These are phyloP conservation scores for Syrmaticus mikado DNA, from an alignment of 2,113 vertebrate genomes.

Conservation along the genomic window DNA sequence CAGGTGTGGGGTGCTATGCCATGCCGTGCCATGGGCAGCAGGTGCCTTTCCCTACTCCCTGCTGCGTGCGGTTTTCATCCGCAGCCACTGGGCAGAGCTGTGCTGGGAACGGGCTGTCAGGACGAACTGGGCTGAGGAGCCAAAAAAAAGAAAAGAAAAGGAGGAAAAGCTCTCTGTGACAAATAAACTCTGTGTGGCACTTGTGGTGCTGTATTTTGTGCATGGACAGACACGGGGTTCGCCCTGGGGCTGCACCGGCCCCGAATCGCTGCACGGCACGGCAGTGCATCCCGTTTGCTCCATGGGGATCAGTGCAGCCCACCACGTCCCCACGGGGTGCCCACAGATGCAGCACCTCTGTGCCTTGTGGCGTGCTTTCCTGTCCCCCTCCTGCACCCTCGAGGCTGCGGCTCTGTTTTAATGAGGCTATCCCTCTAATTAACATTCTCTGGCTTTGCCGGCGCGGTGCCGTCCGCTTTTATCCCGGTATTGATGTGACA, in stretches of 20 bases:
- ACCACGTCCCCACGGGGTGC: not conserved
- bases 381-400: not conserved
- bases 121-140: not conserved
- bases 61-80: not conserved
- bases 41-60: accelerated
- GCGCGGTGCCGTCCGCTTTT: slow-evolving; percentile 39
- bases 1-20: accelerated
- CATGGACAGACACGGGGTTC: accelerated
- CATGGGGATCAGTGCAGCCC: not conserved
- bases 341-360: not conserved
- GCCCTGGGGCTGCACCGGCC: accelerated
- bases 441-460: slow-evolving; percentile 20
- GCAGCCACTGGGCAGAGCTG: not conserved
- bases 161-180: not conserved
- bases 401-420: not conserved
- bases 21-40: not conserved
- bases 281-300: too few relatives aligned
- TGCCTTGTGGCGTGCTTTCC: not conserved
- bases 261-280: not conserved
- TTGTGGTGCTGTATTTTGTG: not conserved
- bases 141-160: not conserved
- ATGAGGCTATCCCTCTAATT: slow-evolving; percentile 50
- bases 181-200: not conserved
- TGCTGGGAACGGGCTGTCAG: slow-evolving; percentile 31
- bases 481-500: slow-evolving; percentile 51